Base-by-base conservation (phyloP, 53 echinoderm and acorn worm species). In the Stichopus horrens region DNA sequence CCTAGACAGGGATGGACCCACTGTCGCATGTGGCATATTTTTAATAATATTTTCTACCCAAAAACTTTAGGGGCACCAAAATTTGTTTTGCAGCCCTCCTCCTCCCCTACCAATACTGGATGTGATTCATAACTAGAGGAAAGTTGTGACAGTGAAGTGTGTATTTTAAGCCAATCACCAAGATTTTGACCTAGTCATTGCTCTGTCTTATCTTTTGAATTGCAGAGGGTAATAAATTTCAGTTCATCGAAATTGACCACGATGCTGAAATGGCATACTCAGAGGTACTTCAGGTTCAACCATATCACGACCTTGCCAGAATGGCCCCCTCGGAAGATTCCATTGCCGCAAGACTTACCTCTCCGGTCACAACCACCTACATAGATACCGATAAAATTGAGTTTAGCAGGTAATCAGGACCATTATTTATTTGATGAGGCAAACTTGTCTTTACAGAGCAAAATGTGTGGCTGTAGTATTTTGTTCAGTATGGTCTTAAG, bases 301-400 rank as follows among this genome's bases (percentile, higher is more conserved):
- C 95, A 6, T 94, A 94, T 57, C 95, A 95, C 74, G 95, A 97
- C 82, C 89, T 97, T 6, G 85, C 92, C 19, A 89, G 94, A 20
- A 97, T 97, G 98, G 87, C 71, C 20, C 98, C 98, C 54, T 58
- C 94, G 9, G 98, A 97, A 63, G 89, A 93, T 89, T 89, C 95
- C 19, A 90, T 97, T 57, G 98, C 98, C 57, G 90, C 95, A 14
- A 91, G 98, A 68, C 86, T 97, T 9, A 95, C 98, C 53, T 92
- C 95, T 71, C 93, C 98, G 20, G 81, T 97, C 54, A 90, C 91
- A 67, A 94, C 93, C 88, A 97, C 98, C 0, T 97, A 90, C 77
- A 97, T 97, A 58, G 95, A 97, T 83, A 95, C 98, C 59, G 92
- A 92, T 53, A 97, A 95, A 88, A 97, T 97, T 71, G 98, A 95